Evolutionary conservation across 2,888 invertebrate genomes (phyloP), one percentile per base, ranked within the genome.

Genomic region (Xestia xanthographa): DNA sequence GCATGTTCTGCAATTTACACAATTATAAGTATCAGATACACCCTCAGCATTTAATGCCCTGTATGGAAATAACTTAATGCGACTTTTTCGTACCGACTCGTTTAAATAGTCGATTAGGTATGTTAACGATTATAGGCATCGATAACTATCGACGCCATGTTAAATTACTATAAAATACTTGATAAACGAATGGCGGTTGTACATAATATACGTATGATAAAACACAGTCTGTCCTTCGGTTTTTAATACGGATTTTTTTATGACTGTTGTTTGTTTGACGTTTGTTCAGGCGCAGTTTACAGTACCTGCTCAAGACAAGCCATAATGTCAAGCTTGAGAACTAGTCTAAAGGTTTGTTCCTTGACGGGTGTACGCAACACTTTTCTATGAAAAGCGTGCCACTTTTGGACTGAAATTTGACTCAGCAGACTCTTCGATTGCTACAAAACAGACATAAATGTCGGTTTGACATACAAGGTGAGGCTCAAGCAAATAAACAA

Each of bases 31-130:
- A 79, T 74, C 80, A 58, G 60, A 74, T 70, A 66, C 26, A 45
- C 50, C n/a, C 56, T 38, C 20, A 45, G 73, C 38, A 71, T 73
- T 68, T 65, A 53, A 63, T 66, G 50, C 9, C 62, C n/a, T 45
- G n/a, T 77, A 78, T 82, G 80, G 73, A 69, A 84, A 84, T 75
- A 71, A 84, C 67, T 80, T 72, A 48, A 75, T 80, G 62, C 50
- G 20, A 43, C 29, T 68, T 72, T 80, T 80, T 80, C 53, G 62
- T 43, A 38, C 14, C 53, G n/a, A 67, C 72, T 70, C 82, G 63
- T 80, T 76, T 76, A 69, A 81, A 72, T 81, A 43, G 38, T 80
- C 85, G 48, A 74, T 79, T 70, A 68, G 56, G 58, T 45, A 53
- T 60, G 26, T 48, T 72, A 45, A 66, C 66, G 50, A 76, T 76